Evolutionary conservation across 2,797 vertebrate species (phyloP), one percentile per base, ranked within the genome.

Genomic region (Hippoglossus hippoglossus): DNA sequence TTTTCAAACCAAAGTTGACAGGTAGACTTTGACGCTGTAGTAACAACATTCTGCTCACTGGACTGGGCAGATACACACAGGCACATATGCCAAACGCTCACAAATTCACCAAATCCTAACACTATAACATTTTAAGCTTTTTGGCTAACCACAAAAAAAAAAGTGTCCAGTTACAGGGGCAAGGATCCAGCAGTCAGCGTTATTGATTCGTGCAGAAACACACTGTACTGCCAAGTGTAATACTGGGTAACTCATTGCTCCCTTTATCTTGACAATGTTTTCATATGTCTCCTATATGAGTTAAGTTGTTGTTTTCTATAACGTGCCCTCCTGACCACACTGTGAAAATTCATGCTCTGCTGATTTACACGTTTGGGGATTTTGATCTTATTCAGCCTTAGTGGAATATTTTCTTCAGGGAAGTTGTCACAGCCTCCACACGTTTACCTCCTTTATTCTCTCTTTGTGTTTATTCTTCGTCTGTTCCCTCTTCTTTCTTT

Each of bases 321-420:
- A 73, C 71, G 57, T 80, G 62, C 61, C 72, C 64, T 57, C 52
- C 56, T 44, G 73, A 76, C 70, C 71, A 11, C 60, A 26, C 63
- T 72, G 63, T 50, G 73, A 81, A 78, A 75, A 67, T 82, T 82
- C 71, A 41, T 66, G 65, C 74, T 77, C 36, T 39, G 44, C 18
- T 46, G 44, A 46, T 46, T 46, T 46, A 46, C 7, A 46, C 44
- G 76, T 81, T 76, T 56, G 61, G 83, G 81, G 82, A 82, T 86
- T 90, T 86, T 74, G 64, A 80, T 88, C 62, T 64, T 57, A 64
- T 81, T 80, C 65, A 54, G 67, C 69, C 80, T 81, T 53, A 36
- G 64, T 78, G 84, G 81, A 87, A 87, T 86, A 76, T 90, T 91
- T 88, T 89, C 79, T 74, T 82, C 70, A 64, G 62, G 71, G 74